phyloP scores from a whole-genome alignment of 2,797 vertebrate species.

The Propithecus deckenii region DNA sequence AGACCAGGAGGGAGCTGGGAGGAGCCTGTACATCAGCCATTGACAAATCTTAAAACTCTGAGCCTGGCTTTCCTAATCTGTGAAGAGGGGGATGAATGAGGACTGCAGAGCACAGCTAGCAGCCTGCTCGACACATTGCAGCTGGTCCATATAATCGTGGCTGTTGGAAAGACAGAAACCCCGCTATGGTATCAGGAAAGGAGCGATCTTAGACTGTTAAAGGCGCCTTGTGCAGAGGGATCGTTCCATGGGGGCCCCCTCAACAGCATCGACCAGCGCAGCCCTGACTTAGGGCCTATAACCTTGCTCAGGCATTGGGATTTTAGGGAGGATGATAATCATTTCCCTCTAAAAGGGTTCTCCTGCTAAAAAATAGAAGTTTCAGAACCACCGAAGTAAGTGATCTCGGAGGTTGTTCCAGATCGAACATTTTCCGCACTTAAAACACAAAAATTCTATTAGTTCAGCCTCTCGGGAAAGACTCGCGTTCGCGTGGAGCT shows the following conservation, averaged over 20 bases:
- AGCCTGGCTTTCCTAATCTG: background rate
- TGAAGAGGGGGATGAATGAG: background rate
- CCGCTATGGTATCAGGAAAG: background rate
- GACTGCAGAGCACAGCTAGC: background rate
- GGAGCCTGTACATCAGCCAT: background rate
- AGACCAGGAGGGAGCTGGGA: background rate
- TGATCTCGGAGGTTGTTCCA: background rate
- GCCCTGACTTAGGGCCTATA: background rate
- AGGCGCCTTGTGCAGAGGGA: background rate
- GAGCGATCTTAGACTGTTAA: background rate
- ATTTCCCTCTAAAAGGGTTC: background rate
- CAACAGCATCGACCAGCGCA: rapidly evolving
- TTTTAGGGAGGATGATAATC: background rate
- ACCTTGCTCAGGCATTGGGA: background rate
- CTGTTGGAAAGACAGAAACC: background rate
- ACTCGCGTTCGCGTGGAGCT: background rate
- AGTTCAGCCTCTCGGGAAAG: background rate
- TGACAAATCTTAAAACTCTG: background rate
- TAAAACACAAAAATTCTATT: background rate
- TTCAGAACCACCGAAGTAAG: background rate
- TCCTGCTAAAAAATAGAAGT: background rate
- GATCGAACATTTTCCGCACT: background rate
- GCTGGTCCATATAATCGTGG: background rate
- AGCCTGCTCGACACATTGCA: rapidly evolving
- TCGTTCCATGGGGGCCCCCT: rapidly evolving